Conservation (phyloP, 2,888 invertebrate species). For the Synergus umbraculus region DNA sequence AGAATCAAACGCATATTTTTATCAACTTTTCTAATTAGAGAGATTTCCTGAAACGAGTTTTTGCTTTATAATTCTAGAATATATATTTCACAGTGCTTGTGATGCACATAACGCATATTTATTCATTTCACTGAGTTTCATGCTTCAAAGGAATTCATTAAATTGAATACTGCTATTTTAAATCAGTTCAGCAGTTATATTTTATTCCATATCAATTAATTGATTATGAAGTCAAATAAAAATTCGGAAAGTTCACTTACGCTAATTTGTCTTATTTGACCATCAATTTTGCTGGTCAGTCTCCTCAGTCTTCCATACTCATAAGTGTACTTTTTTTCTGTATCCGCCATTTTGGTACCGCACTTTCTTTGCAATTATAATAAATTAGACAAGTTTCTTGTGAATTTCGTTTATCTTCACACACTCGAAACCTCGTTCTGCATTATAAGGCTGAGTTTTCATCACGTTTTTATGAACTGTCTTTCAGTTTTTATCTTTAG, state of each 20-base stretch:
- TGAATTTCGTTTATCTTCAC: background rate
- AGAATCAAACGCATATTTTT: background rate
- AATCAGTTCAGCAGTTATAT: background rate
- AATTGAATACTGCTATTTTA: background rate
- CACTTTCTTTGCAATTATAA: background rate
- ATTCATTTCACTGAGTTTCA: background rate
- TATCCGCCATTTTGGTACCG: conserved; percentile 66
- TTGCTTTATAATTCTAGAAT: background rate
- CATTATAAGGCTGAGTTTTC: background rate
- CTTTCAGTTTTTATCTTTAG: conserved; percentile 17
- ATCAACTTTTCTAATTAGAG: background rate
- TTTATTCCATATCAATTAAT: background rate
- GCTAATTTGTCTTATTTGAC: conserved; percentile 83
- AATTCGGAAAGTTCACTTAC: conserved; percentile 78
- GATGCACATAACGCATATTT: background rate
- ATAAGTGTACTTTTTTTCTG: conserved; percentile 80
- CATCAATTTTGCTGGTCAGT: conserved; percentile 82
- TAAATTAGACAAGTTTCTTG: background rate
- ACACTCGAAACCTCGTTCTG: background rate
- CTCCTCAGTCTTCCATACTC: conserved; percentile 85
- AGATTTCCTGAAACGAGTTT: background rate
- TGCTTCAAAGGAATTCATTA: background rate
- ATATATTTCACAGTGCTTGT: no score
- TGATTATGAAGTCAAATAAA: background rate
- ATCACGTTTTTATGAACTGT: background rate